Evolutionary conservation across 2,888 invertebrate genomes (phyloP).

Genomic region (Rhamphomyia laevipes): DNA sequence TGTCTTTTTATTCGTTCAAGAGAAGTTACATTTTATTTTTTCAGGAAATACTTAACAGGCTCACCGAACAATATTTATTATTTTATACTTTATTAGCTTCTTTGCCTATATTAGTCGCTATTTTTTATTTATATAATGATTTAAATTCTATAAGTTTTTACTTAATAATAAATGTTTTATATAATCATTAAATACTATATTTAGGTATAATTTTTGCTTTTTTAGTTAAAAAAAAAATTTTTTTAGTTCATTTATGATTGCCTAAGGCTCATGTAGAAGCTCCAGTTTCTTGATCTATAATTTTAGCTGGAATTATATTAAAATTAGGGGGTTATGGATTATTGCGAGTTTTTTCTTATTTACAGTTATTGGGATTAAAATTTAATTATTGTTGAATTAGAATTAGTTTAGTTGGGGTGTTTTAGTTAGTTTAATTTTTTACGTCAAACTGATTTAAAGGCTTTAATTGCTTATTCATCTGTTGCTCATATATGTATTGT

Average conservation of each 20-base stretch:
- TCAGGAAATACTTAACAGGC: no score
- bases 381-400: slow-evolving; percentile 43
- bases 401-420: slow-evolving; percentile 48
- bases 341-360: slow-evolving; percentile 43
- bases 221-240: slow-evolving; percentile 61
- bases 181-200: slow-evolving; percentile 39
- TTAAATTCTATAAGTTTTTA: slow-evolving; percentile 42
- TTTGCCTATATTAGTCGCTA: slow-evolving; percentile 36
- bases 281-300: slow-evolving; percentile 58
- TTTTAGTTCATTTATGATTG: slow-evolving; percentile 56
- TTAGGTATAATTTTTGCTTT: slow-evolving; percentile 48
- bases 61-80: slow-evolving; percentile 56
- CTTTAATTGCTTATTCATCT: slow-evolving; percentile 58
- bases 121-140: slow-evolving; percentile 27
- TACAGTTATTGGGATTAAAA: slow-evolving; percentile 38
- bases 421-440: slow-evolving; percentile 52
- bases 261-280: slow-evolving; percentile 69
- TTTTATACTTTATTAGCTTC: slow-evolving; percentile 60
- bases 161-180: slow-evolving; percentile 39
- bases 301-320: slow-evolving; percentile 60
- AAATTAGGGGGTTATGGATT: slow-evolving; percentile 62
- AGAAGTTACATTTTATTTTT: no score
- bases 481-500: slow-evolving; percentile 57
- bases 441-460: slow-evolving; percentile 56
- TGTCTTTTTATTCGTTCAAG: no score